Percentiles rank a stretch among this genome's conserved stretches.
These are phyloP conservation scores for Perca schrenkii DNA, from an alignment of 2,113 vertebrate genomes.

Conservation along the genomic window DNA sequence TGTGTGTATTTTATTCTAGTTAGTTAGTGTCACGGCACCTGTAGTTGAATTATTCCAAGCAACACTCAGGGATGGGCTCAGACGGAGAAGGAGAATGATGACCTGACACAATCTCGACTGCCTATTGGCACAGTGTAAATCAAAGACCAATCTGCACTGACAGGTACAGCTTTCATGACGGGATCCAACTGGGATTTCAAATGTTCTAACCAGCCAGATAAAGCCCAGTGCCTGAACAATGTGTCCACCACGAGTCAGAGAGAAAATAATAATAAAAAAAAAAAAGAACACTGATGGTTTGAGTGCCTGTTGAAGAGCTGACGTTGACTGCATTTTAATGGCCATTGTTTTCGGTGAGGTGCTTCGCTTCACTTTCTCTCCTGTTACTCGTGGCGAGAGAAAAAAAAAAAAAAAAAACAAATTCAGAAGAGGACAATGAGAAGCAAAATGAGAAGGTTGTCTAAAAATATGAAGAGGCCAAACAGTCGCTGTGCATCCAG, in stretches of 20 bases:
- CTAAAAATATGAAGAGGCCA: conserved; percentile 41
- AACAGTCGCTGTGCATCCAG: conserved; percentile 26
- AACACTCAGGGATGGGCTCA: conserved; percentile 60
- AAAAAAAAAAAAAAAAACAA: conserved; percentile 8
- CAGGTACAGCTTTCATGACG: conserved; percentile 79
- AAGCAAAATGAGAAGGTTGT: conserved; percentile 35
- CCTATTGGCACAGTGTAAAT: conserved; percentile 77
- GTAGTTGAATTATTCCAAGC: conserved; percentile 72
- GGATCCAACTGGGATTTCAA: conserved; percentile 81
- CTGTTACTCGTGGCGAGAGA: conserved; percentile 4
- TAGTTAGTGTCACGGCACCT: conserved; percentile 57
- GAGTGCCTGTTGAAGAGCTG: conserved; percentile 74
- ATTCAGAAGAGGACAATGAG: conserved; percentile 41
- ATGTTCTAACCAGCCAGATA: conserved; percentile 81
- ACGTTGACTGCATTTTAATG: conserved; percentile 82
- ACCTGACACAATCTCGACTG: conserved; percentile 75
- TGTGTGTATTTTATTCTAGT: conserved; percentile 23
- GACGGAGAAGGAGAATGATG: conserved; percentile 78
- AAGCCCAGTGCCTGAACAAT: conserved; percentile 75
- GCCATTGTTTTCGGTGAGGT: conserved; percentile 54
- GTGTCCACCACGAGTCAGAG: conserved; percentile 59
- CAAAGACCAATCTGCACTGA: conserved; percentile 82
- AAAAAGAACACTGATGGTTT: conserved; percentile 62
- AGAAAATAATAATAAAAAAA: conserved; percentile 43
- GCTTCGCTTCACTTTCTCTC: conserved; percentile 43